Percentiles rank a stretch among this genome's conserved stretches.
Evolutionary conservation across 1,140 invertebrate genomes (phyloP).

Genomic region (Drosophila tropicalis): DNA sequence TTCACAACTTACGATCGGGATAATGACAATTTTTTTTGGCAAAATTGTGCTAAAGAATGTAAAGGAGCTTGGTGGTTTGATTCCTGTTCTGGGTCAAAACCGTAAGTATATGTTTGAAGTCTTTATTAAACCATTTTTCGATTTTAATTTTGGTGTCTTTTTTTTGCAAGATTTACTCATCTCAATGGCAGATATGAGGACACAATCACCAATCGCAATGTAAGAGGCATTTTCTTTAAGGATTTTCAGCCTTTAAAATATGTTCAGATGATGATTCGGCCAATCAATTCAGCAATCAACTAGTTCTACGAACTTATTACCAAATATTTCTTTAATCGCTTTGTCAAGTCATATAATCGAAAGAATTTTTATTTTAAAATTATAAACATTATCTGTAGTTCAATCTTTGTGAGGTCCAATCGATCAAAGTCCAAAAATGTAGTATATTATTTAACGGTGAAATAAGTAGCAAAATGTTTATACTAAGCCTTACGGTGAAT

Average conservation of each 20-base stretch:
- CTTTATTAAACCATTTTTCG: not conserved
- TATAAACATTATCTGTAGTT: too few relatives aligned
- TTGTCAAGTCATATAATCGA: too few relatives aligned
- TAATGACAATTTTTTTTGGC: conserved; percentile 23
- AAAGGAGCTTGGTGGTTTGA: conserved; percentile 30
- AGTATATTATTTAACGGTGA: too few relatives aligned
- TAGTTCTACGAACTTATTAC: too few relatives aligned
- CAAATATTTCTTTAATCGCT: too few relatives aligned
- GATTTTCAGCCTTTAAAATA: not conserved
- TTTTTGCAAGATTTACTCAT: not conserved
- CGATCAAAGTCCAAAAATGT: too few relatives aligned
- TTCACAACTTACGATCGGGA: conserved; percentile 30
- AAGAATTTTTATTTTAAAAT: too few relatives aligned
- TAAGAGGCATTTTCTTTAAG: not conserved
- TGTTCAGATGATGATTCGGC: conserved; percentile 15
- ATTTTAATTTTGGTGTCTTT: not conserved
- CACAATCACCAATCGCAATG: too few relatives aligned
- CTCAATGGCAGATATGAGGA: not conserved
- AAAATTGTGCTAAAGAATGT: conserved; percentile 30
- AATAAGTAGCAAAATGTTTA: too few relatives aligned
- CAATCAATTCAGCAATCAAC: too few relatives aligned
- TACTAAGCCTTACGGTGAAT: too few relatives aligned
- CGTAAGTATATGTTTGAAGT: not conserved
- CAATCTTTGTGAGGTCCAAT: too few relatives aligned
- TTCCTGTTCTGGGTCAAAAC: not conserved